Percentiles rank a stretch among this genome's conserved stretches.
Conservation (phyloP, 2,888 invertebrate species). For the Timema podura region DNA sequence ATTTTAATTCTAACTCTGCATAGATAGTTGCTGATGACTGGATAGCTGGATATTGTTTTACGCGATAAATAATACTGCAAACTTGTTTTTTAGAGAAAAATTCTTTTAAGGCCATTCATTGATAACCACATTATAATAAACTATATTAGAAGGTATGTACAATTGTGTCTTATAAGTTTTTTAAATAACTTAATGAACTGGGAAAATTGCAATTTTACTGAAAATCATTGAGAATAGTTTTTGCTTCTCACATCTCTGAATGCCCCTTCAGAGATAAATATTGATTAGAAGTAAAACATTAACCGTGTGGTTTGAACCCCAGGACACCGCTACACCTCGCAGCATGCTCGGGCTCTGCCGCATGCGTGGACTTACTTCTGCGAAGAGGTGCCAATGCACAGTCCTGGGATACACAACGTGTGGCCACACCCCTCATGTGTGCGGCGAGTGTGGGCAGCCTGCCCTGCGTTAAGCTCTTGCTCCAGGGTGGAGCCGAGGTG, state of each 20-base stretch:
- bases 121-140: too few relatives aligned
- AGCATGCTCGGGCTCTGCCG: conserved; percentile 67
- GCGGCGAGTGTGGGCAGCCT: conserved; percentile 65
- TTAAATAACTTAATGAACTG: too few relatives aligned
- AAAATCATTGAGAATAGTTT: too few relatives aligned
- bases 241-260: background rate
- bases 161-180: too few relatives aligned
- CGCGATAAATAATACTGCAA: too few relatives aligned
- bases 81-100: too few relatives aligned
- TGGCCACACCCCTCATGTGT: conserved; percentile 72
- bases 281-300: background rate
- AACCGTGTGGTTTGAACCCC: conserved; percentile 20
- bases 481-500: conserved; percentile 73
- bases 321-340: conserved; percentile 74
- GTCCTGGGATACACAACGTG: conserved; percentile 65
- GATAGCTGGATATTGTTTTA: too few relatives aligned
- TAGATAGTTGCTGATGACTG: too few relatives aligned
- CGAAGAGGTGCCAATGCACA: conserved; percentile 64
- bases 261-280: background rate
- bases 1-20: too few relatives aligned
- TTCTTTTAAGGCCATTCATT: too few relatives aligned
- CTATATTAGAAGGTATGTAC: too few relatives aligned
- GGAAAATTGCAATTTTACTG: too few relatives aligned
- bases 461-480: conserved; percentile 58
- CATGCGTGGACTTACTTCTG: conserved; percentile 66